Conservation (phyloP, 23 tunicate genomes). For the Ascidia mentula region DNA sequence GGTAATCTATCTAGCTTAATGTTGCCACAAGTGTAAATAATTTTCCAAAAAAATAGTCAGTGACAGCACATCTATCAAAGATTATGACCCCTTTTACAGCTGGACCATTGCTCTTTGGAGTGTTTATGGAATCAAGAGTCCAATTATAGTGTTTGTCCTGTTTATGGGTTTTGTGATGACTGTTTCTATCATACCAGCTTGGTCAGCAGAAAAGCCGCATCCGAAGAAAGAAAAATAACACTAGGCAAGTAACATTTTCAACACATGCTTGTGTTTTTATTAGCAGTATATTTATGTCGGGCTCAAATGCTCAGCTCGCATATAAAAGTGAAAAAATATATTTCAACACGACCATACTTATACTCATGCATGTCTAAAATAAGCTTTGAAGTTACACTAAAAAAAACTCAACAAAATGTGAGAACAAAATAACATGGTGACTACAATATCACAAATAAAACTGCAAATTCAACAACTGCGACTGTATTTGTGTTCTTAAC, state of each 20-base stretch:
- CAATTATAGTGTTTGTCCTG: constrained; percentile 46
- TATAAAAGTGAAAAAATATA: constrained; percentile 1
- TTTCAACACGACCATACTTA: background rate
- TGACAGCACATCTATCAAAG: background rate
- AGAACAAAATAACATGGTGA: background rate
- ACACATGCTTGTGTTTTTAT: no score
- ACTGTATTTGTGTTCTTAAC: background rate
- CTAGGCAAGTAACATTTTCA: no score
- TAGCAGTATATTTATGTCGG: background rate
- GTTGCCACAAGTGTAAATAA: background rate
- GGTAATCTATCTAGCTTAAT: constrained; percentile 15
- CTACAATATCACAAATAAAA: constrained; percentile 5
- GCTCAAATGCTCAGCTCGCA: background rate
- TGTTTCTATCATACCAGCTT: constrained; percentile 48
- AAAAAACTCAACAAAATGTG: background rate
- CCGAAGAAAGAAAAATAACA: background rate
- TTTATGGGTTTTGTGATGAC: constrained; percentile 72
- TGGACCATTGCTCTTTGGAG: constrained; percentile 72
- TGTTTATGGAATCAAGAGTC: constrained; percentile 65
- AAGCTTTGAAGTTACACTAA: background rate
- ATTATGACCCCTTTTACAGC: background rate
- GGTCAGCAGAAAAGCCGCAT: background rate
- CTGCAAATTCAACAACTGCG: background rate
- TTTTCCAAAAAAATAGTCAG: no score
- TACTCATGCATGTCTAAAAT: background rate